A percentile compares a stretch with the other conserved stretches of the same genome.
Evolutionary conservation across 2,797 vertebrate genomes (phyloP).

Genomic region (Adrianichthys oophorus): DNA sequence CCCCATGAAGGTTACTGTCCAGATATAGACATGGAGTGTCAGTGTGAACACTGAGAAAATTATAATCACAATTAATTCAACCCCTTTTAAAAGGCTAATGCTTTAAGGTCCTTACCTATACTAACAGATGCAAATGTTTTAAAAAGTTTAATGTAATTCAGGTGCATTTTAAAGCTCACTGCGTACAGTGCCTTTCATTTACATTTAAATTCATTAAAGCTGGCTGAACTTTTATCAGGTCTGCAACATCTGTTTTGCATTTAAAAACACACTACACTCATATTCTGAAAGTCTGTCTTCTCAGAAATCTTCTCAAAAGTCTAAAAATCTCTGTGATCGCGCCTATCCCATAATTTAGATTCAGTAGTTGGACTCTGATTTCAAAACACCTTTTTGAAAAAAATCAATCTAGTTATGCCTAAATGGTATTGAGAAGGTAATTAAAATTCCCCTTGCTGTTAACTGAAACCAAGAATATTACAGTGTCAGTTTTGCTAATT

Average conservation of each 20-base stretch:
- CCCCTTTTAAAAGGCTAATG: not conserved
- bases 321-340: too few relatives aligned
- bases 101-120: not conserved
- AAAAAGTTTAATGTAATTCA: too few relatives aligned
- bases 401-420: slow-evolving; percentile 7
- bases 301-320: not conserved
- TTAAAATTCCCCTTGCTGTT: slow-evolving; percentile 7
- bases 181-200: too few relatives aligned
- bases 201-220: too few relatives aligned
- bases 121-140: too few relatives aligned
- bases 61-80: not conserved
- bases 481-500: slow-evolving; percentile 38
- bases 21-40: slow-evolving; percentile 15
- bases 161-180: too few relatives aligned
- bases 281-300: too few relatives aligned
- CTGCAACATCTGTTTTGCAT: too few relatives aligned
- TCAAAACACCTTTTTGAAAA: not conserved
- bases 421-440: not conserved
- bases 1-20: slow-evolving; percentile 68
- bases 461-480: slow-evolving; percentile 20
- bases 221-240: too few relatives aligned
- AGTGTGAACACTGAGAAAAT: not conserved
- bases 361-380: slow-evolving; percentile 11
- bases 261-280: too few relatives aligned
- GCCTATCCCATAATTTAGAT: slow-evolving; percentile 11